Percentiles rank a stretch among this genome's conserved stretches.
Evolutionary conservation across 2,888 invertebrate species (phyloP).

Genomic region (Phasia obesa): DNA sequence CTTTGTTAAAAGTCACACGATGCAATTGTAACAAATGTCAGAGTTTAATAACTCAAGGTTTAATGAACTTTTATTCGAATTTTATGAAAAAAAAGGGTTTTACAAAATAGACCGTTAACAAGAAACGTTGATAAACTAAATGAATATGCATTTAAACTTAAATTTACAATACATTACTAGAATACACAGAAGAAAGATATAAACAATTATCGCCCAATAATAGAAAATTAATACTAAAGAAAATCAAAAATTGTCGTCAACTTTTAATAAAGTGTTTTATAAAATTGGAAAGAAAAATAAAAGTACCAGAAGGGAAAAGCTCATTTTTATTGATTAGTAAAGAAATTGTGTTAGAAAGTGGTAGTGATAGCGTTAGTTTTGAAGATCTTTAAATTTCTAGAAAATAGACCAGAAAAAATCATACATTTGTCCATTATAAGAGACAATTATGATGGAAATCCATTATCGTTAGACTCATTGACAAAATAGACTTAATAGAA

Average conservation of each 20-base stretch:
- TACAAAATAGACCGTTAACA: no score
- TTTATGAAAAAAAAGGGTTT: no score
- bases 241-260: background rate
- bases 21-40: no score
- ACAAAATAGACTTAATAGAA: slow-evolving; percentile 1
- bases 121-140: no score
- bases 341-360: slow-evolving; percentile 8
- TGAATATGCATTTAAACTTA: no score
- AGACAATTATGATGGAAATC: slow-evolving; percentile 18
- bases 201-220: no score
- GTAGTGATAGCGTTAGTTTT: background rate
- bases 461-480: slow-evolving; percentile 1
- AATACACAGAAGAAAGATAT: no score
- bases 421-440: background rate
- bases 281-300: background rate
- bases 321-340: background rate
- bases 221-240: no score
- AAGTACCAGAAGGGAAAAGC: background rate
- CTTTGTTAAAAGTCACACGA: no score
- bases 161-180: no score
- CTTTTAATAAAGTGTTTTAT: background rate
- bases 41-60: no score
- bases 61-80: no score
- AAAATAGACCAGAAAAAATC: background rate
- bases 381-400: background rate